A percentile compares a stretch with the other conserved stretches of the same genome.
Evolutionary conservation across 2,888 invertebrate genomes (phyloP).

Genomic region (Drosophila paranaensis): DNA sequence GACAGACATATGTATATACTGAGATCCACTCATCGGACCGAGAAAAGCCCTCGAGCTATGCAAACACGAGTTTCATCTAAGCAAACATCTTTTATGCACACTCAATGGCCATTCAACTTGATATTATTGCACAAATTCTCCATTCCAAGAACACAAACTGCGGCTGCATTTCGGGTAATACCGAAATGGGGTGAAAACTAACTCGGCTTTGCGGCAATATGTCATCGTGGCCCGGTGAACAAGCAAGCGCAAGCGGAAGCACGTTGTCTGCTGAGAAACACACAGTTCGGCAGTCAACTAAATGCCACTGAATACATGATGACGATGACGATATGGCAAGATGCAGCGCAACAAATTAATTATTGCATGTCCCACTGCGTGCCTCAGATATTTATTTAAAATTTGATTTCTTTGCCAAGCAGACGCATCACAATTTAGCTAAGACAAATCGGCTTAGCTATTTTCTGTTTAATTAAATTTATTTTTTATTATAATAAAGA

Average conservation of each 20-base stretch:
- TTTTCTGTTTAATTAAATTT: neutral
- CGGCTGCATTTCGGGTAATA: slow-evolving; percentile 17
- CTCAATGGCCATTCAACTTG: slow-evolving; percentile 65
- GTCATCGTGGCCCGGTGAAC: too few relatives aligned
- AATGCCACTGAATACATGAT: slow-evolving; percentile 23
- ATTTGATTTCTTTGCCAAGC: neutral
- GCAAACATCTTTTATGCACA: slow-evolving; percentile 69
- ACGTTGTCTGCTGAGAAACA: neutral
- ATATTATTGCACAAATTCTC: slow-evolving; percentile 67
- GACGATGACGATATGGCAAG: neutral
- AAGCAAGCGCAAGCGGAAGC: too few relatives aligned
- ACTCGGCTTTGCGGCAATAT: slow-evolving; percentile 3
- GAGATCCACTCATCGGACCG: slow-evolving; percentile 37
- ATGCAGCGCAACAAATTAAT: slow-evolving; percentile 54
- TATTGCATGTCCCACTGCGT: neutral
- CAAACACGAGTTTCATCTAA: slow-evolving; percentile 55
- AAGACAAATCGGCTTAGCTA: neutral
- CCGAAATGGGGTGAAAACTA: neutral
- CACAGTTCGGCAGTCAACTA: slow-evolving; percentile 7
- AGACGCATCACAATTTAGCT: neutral
- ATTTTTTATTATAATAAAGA: neutral
- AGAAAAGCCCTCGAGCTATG: slow-evolving; percentile 40
- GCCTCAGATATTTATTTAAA: neutral
- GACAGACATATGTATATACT: neutral
- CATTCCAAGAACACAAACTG: slow-evolving; percentile 33